Conservation (phyloP, 92 coral and sea anemone genomes). For the Diadumene lineata region DNA sequence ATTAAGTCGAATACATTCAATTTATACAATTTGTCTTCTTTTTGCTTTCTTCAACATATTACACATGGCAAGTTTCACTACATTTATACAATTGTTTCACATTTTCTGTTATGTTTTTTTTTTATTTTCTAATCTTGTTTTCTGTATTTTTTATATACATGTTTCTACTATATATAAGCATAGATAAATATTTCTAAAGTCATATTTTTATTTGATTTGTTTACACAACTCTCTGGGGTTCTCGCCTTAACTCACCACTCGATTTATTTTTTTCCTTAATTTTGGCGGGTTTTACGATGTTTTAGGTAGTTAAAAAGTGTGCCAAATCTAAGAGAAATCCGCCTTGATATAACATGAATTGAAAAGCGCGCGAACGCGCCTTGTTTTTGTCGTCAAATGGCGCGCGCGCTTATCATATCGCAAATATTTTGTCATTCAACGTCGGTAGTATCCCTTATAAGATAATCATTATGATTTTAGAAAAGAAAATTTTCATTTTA, state of each 20-base stretch:
- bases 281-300: constrained; percentile 17
- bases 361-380: background rate
- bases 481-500: constrained; percentile 10
- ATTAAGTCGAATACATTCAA: too few relatives aligned
- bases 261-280: constrained; percentile 10
- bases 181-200: too few relatives aligned
- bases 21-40: too few relatives aligned
- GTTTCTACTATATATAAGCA: too few relatives aligned
- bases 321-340: background rate
- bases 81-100: too few relatives aligned
- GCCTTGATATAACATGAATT: background rate
- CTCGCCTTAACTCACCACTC: constrained; percentile 23
- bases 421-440: constrained; percentile 11
- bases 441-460: background rate
- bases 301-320: background rate
- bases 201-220: too few relatives aligned
- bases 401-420: background rate
- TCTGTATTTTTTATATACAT: too few relatives aligned
- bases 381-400: background rate
- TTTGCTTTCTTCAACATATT: too few relatives aligned
- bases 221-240: too few relatives aligned
- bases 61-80: too few relatives aligned
- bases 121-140: too few relatives aligned
- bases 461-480: constrained; percentile 6
- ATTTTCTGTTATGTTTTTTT: too few relatives aligned